Evolutionary conservation across 1,140 invertebrate genomes (phyloP), one percentile per base, ranked within the genome.

Genomic region (Nasonia longicornis): DNA sequence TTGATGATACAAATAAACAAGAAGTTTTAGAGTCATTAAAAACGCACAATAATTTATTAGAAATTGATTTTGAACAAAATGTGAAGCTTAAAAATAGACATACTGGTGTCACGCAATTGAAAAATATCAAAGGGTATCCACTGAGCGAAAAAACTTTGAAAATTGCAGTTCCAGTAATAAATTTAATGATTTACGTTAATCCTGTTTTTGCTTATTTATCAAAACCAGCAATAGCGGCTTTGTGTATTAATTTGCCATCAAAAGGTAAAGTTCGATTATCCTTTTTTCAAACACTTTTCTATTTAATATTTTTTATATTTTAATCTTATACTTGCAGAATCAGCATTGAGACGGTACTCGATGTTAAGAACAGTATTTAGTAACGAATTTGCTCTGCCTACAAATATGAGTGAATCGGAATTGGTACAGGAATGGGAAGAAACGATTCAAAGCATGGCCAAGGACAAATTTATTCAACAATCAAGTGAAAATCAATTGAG

Each of bases 111-210:
- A 82, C 83, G 0, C 85, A 87, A 64, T 70, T 80, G 69, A 83
- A 71, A 29, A 85, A 85, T 22, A 84, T 94, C 81, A 91, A 93
- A 90, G 95, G 94, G 2, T 93, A 95, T 87, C 87, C 88, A 4
- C 85, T 96, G 7, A 90, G 90, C 58, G 91, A 94, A 6, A 87
- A 93, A 81, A 95, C 93, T 6, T 94, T 96, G 92, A 90, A 89
- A 70, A 90, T 92, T 74, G 93, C 94, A 0, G 92, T 96, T 29
- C 93, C 95, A 1, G 91, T 94, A 64, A 90, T 96, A 58, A 94
- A 94, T 85, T 85, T 95, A 42, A 93, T 95, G 85, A 89, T 95
- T 81, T 96, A 96, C 86, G 91, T 94, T 16, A 96, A 96, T 91
- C 94, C 95, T 2, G 90, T 92, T 42, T 89, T 96, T 69, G 93